Evolutionary conservation across 2,113 vertebrate species (phyloP).

Genomic region (Gallinago media): DNA sequence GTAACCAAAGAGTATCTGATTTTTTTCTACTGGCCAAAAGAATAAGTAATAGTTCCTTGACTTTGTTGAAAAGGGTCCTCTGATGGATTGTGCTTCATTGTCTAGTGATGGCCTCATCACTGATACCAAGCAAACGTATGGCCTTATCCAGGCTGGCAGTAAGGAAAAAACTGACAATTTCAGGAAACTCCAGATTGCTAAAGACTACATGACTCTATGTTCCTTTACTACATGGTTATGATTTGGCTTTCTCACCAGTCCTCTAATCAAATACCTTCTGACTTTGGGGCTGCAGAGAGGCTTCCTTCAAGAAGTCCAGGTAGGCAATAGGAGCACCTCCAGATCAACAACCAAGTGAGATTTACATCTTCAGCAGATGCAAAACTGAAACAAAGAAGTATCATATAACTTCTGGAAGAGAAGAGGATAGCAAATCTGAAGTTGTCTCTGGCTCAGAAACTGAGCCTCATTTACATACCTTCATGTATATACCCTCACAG

Average conservation of each 20-base stretch:
- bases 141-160: background rate
- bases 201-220: background rate
- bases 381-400: background rate
- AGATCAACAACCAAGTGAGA: background rate
- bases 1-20: background rate
- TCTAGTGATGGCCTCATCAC: background rate
- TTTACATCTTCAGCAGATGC: background rate
- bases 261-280: background rate
- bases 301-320: background rate
- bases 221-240: background rate
- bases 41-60: background rate
- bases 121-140: background rate
- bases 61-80: background rate
- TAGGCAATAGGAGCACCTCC: background rate
- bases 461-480: background rate
- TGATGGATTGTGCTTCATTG: background rate
- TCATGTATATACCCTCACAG: fast-evolving
- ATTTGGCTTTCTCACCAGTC: background rate
- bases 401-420: background rate
- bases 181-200: background rate
- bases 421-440: background rate
- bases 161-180: background rate
- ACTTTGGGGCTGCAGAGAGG: background rate
- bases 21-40: background rate
- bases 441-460: background rate